Percentiles rank a stretch among this genome's conserved stretches.
Conservation (phyloP, 2,113 vertebrate species). For the Formicarius rufipectus region DNA sequence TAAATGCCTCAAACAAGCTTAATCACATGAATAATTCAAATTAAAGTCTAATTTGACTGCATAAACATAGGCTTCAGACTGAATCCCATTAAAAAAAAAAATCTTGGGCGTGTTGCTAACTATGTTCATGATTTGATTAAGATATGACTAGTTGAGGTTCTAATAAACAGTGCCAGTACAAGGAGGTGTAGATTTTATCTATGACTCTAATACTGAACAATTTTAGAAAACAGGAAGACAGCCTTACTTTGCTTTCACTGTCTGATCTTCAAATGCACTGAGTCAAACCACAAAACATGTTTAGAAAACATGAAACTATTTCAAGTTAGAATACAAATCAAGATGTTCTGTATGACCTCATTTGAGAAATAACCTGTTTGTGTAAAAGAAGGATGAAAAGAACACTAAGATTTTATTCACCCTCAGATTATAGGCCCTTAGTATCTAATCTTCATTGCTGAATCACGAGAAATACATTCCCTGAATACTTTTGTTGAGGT, state of each 20-base stretch:
- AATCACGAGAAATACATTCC: not conserved
- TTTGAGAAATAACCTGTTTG: not conserved
- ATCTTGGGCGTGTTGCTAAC: not conserved
- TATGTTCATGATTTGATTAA: not conserved
- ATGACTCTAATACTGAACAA: not conserved
- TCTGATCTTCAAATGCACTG: not conserved
- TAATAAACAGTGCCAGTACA: not conserved
- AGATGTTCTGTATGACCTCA: fast-evolving
- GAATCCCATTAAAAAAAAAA: not conserved
- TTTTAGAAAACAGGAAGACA: not conserved
- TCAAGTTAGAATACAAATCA: not conserved
- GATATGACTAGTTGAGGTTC: not conserved
- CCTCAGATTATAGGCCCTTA: not conserved
- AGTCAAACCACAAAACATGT: not conserved
- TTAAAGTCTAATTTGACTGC: not conserved
- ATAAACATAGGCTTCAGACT: not conserved
- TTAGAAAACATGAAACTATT: not conserved
- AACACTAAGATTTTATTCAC: not conserved
- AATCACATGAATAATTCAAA: not conserved
- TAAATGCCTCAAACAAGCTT: not conserved
- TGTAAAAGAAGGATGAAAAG: not conserved
- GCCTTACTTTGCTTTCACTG: not conserved
- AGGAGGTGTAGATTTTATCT: not conserved
- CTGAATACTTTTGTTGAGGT: not conserved
- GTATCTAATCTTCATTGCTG: not conserved